Percentiles rank a stretch among this genome's conserved stretches.
Conservation (phyloP, 2,113 vertebrate species). For the Corythoichthys intestinalis region DNA sequence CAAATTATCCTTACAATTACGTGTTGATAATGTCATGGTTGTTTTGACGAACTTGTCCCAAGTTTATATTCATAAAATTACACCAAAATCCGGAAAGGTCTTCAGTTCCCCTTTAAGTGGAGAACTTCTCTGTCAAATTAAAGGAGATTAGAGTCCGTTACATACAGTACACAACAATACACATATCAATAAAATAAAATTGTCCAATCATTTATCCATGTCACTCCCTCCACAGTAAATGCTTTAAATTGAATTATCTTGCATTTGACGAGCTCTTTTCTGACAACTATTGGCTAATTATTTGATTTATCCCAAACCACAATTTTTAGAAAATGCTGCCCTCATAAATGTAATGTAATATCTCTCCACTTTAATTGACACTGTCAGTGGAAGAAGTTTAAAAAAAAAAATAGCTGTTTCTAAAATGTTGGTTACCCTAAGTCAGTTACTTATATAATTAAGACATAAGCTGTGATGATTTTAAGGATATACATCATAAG, state of each 20-base stretch:
- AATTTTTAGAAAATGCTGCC: background rate
- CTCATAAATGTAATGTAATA: background rate
- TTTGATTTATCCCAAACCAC: background rate
- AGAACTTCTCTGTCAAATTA: background rate
- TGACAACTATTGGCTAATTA: background rate
- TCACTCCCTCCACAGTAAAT: background rate
- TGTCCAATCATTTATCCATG: too few species aligned
- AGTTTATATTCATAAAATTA: too few species aligned
- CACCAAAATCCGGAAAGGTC: too few species aligned
- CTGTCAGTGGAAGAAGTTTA: background rate
- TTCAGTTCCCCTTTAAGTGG: too few species aligned
- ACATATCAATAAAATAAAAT: too few species aligned
- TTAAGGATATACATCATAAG: background rate
- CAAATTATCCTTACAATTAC: too few species aligned
- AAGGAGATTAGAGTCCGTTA: background rate
- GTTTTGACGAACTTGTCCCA: too few species aligned
- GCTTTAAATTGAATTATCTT: background rate
- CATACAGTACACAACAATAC: too few species aligned
- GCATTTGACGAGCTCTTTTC: background rate
- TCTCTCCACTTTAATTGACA: background rate
- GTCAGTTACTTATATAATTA: background rate
- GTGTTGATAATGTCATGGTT: too few species aligned
- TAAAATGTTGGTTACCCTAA: background rate
- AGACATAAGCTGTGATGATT: background rate
- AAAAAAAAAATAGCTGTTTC: background rate